Evolutionary conservation across 2,113 vertebrate species (phyloP).

Genomic region (Gambusia affinis): DNA sequence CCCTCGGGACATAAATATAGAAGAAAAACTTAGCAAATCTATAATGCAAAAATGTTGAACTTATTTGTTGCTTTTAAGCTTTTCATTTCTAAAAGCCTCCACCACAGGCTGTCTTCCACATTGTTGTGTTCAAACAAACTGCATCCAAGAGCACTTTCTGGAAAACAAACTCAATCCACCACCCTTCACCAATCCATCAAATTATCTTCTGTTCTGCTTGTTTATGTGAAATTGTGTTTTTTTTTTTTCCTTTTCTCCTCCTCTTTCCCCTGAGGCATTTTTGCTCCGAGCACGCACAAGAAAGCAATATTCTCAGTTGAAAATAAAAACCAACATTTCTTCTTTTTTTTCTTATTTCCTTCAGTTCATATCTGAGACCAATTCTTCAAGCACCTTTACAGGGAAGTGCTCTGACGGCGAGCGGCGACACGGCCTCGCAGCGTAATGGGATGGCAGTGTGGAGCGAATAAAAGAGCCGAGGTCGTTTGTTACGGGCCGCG

Average conservation of each 20-base stretch:
- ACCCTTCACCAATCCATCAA: conserved; percentile 12
- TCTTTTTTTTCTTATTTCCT: conserved; percentile 25
- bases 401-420: conserved; percentile 30
- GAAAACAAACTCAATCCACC: conserved; percentile 46
- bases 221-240: conserved; percentile 30
- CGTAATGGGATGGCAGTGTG: conserved; percentile 36
- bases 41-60: background rate
- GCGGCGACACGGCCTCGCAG: conserved; percentile 25
- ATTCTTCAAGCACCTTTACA: conserved; percentile 58
- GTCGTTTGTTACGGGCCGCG: conserved; percentile 36
- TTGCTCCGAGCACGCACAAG: conserved; percentile 16
- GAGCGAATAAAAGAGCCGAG: conserved; percentile 46
- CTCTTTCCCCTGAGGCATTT: background rate
- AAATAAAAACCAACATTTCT: conserved; percentile 49
- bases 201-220: conserved; percentile 41
- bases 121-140: conserved; percentile 14
- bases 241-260: background rate
- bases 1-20: no score
- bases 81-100: background rate
- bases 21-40: background rate
- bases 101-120: conserved; percentile 7
- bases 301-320: conserved; percentile 61
- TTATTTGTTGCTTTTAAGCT: background rate
- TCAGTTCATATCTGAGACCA: conserved; percentile 67
- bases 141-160: conserved; percentile 14